Evolutionary conservation across 2,888 invertebrate genomes (phyloP).

Genomic region (Callosobruchus maculatus): DNA sequence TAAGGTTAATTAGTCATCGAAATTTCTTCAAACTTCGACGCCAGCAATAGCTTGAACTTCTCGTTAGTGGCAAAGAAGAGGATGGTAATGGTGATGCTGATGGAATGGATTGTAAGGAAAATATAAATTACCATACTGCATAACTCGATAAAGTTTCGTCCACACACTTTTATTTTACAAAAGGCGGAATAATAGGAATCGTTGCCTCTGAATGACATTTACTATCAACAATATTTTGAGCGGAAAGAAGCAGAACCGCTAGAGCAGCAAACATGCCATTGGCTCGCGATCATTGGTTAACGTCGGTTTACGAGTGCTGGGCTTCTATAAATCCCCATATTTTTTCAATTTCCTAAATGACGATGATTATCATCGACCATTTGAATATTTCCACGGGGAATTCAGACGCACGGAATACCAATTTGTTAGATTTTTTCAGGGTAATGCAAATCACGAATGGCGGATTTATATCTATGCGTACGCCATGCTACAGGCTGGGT

Average conservation of each 20-base stretch:
- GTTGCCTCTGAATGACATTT: not conserved
- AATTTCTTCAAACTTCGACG: no score
- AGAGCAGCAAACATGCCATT: not conserved
- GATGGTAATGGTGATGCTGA: no score
- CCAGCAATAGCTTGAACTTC: no score
- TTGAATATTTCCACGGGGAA: slow-evolving; percentile 25
- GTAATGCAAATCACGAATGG: slow-evolving; percentile 28
- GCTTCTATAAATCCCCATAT: not conserved
- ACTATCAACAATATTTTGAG: not conserved
- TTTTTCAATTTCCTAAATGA: slow-evolving; percentile 20
- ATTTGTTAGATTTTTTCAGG: slow-evolving; percentile 29
- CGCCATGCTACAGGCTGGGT: slow-evolving; percentile 6
- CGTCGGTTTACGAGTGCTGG: not conserved
- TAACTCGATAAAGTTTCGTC: no score
- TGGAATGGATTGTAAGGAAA: no score
- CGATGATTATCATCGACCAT: slow-evolving; percentile 25
- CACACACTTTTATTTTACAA: no score
- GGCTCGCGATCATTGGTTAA: not conserved
- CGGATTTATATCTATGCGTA: slow-evolving; percentile 23
- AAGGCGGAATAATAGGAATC: no score
- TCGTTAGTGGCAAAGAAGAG: no score
- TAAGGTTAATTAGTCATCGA: no score
- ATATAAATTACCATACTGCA: no score
- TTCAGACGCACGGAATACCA: slow-evolving; percentile 33
- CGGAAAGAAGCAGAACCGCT: not conserved